These are phyloP conservation scores for Catharus fuscescens DNA, from an alignment of 2,113 vertebrate species.

Conservation along the genomic window DNA sequence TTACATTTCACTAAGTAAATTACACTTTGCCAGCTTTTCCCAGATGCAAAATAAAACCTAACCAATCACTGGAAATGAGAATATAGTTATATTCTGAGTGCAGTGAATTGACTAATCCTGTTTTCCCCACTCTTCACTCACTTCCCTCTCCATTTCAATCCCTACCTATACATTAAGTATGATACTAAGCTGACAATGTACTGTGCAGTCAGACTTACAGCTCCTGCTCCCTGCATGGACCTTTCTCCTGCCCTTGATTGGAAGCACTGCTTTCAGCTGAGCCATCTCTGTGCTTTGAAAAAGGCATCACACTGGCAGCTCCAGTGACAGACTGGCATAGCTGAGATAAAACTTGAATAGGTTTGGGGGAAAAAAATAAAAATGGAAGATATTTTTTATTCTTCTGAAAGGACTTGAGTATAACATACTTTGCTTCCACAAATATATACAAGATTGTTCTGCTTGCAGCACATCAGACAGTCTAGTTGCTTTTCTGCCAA, in stretches of 20 bases:
- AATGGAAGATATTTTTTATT: neutral
- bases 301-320: constrained; percentile 41
- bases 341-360: constrained; percentile 27
- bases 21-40: neutral
- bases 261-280: constrained; percentile 16
- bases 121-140: neutral
- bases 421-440: constrained; percentile 6
- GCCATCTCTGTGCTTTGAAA: neutral
- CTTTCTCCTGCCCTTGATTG: neutral
- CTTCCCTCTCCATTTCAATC: neutral
- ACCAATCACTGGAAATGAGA: neutral
- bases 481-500: neutral
- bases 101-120: neutral
- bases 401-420: neutral
- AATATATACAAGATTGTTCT: neutral
- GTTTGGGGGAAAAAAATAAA: neutral
- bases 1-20: neutral
- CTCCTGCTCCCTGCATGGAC: neutral
- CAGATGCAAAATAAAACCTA: neutral
- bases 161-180: neutral
- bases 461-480: neutral
- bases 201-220: neutral
- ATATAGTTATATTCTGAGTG: neutral
- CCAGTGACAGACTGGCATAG: constrained; percentile 39
- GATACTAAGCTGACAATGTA: neutral